Base-by-base conservation (phyloP, 2,113 vertebrate species). In the Pelobates fuscus region DNA sequence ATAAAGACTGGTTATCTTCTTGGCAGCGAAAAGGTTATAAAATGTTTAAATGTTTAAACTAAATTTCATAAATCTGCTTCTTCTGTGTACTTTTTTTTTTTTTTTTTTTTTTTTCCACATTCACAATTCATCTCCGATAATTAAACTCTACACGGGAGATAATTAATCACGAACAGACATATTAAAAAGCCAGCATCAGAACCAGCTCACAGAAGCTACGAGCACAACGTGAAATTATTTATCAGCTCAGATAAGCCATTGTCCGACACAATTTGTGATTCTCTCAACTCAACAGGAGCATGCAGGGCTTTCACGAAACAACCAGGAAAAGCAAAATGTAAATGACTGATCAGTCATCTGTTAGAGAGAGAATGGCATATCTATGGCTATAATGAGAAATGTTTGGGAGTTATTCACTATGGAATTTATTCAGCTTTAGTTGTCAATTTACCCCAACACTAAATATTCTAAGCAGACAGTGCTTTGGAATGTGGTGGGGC, bases 181-280 rank as follows among this genome's bases (percentile, higher is more conserved):
- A 68, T 65, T 67, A 67, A 73, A 27, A 60, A 61, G 61, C 0
- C 18, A 66, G 78, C 26, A 62, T 77, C 71, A 8, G 61, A 55
- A 65, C 32, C 77, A 17, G 71, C 29, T 79, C 67, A 52, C 73
- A 78, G 76, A 59, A 70, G 60, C 77, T 37, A 41, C 52, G 66
- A 66, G 60, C 0, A 3, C 78, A 71, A 23, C 23, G 37, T 7
- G 58, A 66, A 78, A 71, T 79, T 80, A 80, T 77, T 84, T 81
- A 79, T 77, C 81, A 68, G 59, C 2, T 23, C 2, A 68, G 82
- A 81, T 78, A 79, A 79, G 78, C 55, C 0, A 0, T 62, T 30
- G 26, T 69, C 77, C 63, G 79, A 57, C 73, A 41, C 0, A 0
- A 4, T 44, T 43, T 78, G 71, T 70, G 26, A 78, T 82, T 77